Evolutionary conservation across 2,113 vertebrate genomes (phyloP), one percentile per base, ranked within the genome.

Genomic region (Hippocampus guttulatus): DNA sequence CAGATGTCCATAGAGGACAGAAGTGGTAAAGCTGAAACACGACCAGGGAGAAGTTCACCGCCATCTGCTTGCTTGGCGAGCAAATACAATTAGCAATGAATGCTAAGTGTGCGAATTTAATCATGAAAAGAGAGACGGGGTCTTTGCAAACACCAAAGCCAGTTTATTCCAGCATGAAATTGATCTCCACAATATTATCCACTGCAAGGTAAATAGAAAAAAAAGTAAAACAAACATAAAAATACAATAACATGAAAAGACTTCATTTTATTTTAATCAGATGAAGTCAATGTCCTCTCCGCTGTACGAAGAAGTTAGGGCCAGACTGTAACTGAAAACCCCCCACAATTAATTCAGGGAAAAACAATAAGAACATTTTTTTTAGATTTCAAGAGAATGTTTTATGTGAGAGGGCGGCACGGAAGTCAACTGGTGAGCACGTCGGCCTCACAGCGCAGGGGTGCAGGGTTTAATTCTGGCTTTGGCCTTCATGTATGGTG

Each of bases 201-300:
- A 75, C 18, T 67, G 67, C 81, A 68, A 70, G 71, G 80, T 80
- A 82, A 91, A 89, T 90, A 77, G 85, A 86, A 88, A 91, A 91
- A 84, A 67, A 40, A 75, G 82, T 38, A 84, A 16, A 87, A 88
- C 87, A 33, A 33, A 87, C 87, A 89, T 81, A 68, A 38, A 75
- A 82, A 86, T 21, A 86, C 85, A 86, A 33, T 27, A 67, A 15
- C 40, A 69, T 69, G 67, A 49, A 38, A 74, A 79, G 15, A 73
- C 68, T 49, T 77, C 62, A 20, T 47, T 58, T 72, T 67, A 30
- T 47, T 16, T 65, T 27, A 25, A 68, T 66, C 67, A 64, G 51
- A 52, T 54, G 10, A n/a, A 21, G 20, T 54, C 21, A n/a, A n/a
- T 54, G 21, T 54, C 21, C 8, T 4, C 47, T 51, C 47, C 16